Evolutionary conservation across 2,113 vertebrate species (phyloP).

Genomic region (Odocoileus virginianus): DNA sequence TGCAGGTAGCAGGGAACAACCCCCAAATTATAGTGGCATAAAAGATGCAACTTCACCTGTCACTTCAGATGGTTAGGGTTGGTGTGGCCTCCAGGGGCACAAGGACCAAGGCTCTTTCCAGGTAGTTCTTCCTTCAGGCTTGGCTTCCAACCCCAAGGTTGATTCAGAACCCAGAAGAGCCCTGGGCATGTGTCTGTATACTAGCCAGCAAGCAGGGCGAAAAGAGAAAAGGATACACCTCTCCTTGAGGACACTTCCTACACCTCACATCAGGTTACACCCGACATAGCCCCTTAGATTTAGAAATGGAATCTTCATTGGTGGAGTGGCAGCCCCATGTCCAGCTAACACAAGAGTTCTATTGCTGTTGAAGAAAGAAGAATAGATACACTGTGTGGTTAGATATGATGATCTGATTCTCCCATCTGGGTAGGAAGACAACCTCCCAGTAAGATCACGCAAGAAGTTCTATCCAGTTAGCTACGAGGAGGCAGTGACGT

Average conservation of each 20-base stretch:
- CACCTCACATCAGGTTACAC: background rate
- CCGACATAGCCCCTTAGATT: background rate
- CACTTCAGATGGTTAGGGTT: background rate
- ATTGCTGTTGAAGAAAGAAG: background rate
- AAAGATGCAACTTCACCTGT: background rate
- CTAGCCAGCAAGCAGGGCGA: background rate
- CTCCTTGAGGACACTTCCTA: background rate
- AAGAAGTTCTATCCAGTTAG: background rate
- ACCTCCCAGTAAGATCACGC: background rate
- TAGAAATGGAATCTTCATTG: background rate
- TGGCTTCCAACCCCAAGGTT: background rate
- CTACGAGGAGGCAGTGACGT: background rate
- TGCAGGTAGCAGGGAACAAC: background rate
- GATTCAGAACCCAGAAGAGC: background rate
- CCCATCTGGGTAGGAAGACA: background rate
- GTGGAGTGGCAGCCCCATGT: background rate
- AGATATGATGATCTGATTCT: background rate
- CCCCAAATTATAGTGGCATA: background rate
- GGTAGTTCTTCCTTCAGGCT: background rate
- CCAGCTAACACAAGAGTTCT: background rate
- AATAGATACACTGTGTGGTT: fast-evolving
- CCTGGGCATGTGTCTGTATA: background rate
- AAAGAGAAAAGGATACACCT: background rate
- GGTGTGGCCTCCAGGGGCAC: no score
- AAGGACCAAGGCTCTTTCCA: background rate